Percentiles rank a stretch among this genome's conserved stretches.
Conservation (phyloP, 2,888 invertebrate genomes). For the Branchellion lobata region DNA sequence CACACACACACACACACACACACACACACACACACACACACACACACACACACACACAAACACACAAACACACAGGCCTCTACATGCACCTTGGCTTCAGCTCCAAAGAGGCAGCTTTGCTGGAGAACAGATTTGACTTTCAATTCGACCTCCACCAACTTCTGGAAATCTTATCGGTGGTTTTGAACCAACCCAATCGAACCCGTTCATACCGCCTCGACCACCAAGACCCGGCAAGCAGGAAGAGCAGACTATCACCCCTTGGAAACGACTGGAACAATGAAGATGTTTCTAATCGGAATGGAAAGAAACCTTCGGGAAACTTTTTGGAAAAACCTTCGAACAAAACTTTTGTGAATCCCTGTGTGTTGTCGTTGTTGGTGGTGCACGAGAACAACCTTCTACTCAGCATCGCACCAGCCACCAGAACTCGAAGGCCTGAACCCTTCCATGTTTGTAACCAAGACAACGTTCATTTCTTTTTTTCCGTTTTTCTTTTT, state of each 20-base stretch:
- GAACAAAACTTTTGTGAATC: too few relatives aligned
- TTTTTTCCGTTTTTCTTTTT: too few relatives aligned
- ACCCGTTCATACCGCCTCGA: background rate
- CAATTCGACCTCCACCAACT: constrained; percentile 2
- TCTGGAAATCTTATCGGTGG: constrained; percentile 1
- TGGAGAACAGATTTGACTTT: constrained; percentile 40
- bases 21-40: too few relatives aligned
- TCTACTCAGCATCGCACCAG: constrained; percentile 1
- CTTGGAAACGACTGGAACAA: background rate
- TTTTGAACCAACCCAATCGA: constrained; percentile 24
- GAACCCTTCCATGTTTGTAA: too few relatives aligned
- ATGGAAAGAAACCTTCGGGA: too few relatives aligned
- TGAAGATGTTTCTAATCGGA: background rate
- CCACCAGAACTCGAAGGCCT: too few relatives aligned
- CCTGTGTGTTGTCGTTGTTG: background rate
- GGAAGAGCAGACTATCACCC: background rate
- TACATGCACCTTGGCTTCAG: constrained; percentile 47
- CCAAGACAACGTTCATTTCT: too few relatives aligned
- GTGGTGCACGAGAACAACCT: background rate
- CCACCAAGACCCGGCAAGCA: background rate
- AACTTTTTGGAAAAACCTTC: too few relatives aligned
- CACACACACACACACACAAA: too few relatives aligned
- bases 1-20: too few relatives aligned
- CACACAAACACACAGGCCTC: constrained; percentile 31
- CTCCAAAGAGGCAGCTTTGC: constrained; percentile 14